Percentiles rank a stretch among this genome's conserved stretches.
phyloP scores from a whole-genome alignment of 2,797 vertebrate species.

The Moxostoma hubbsi region DNA sequence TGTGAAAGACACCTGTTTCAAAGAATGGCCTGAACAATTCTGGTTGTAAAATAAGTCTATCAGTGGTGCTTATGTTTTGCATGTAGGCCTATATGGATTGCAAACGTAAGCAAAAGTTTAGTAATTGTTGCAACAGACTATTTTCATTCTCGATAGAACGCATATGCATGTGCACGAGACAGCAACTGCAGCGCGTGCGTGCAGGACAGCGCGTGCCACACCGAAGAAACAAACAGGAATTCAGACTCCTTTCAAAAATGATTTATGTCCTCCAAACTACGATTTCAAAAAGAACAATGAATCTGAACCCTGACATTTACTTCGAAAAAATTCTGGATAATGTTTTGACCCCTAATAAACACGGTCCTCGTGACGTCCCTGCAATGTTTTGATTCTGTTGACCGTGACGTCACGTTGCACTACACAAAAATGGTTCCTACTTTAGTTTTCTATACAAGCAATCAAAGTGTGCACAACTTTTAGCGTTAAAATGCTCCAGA shows the following conservation, averaged over 20 bases:
- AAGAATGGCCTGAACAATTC: too few relatives aligned
- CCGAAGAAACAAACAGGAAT: constrained; percentile 63
- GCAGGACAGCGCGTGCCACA: constrained; percentile 71
- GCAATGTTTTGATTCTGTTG: constrained; percentile 90
- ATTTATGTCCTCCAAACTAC: not conserved
- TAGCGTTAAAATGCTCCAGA: constrained; percentile 65
- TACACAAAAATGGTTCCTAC: constrained; percentile 88
- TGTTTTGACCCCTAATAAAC: constrained; percentile 54
- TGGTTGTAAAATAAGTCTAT: too few relatives aligned
- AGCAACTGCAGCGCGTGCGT: constrained; percentile 63
- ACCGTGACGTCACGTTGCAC: constrained; percentile 86
- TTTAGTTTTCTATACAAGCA: constrained; percentile 86
- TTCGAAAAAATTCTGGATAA: constrained; percentile 28
- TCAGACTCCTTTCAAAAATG: not conserved
- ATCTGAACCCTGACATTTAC: not conserved
- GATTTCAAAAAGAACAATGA: not conserved
- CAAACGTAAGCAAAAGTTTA: not conserved
- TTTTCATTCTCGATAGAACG: constrained; percentile 33
- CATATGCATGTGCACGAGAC: constrained; percentile 49
- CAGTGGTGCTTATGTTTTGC: too few relatives aligned
- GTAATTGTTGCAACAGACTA: not conserved
- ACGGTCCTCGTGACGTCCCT: constrained; percentile 75
- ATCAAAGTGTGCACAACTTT: constrained; percentile 76
- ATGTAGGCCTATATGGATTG: too few relatives aligned
- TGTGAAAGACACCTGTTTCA: too few relatives aligned